phyloP scores from a whole-genome alignment of 2,113 vertebrate species.

The Ifrita kowaldi region DNA sequence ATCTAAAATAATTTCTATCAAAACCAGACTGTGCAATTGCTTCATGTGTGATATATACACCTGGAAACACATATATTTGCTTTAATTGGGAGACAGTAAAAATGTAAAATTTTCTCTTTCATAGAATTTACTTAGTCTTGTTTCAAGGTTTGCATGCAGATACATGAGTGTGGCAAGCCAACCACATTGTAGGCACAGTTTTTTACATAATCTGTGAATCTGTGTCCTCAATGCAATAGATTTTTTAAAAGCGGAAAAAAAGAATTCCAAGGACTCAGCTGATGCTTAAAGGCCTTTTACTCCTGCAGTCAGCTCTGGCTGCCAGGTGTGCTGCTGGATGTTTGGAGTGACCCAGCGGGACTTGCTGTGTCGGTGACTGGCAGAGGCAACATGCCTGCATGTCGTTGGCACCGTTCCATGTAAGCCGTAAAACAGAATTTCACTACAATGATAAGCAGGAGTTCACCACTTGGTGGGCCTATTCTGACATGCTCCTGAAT shows the following conservation, averaged over 20 bases:
- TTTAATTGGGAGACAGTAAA: not conserved
- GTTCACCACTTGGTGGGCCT: not conserved
- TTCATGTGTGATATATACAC: not conserved
- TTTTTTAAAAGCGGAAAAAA: not conserved
- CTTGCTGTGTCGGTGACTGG: not conserved
- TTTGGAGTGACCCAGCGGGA: not conserved
- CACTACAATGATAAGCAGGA: not conserved
- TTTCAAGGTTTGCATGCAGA: not conserved
- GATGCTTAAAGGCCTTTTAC: not conserved
- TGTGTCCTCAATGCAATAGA: slow-evolving; percentile 16
- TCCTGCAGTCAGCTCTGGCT: not conserved
- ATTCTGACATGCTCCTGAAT: not conserved
- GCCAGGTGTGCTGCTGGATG: not conserved
- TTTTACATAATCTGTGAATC: not conserved
- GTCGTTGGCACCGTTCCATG: not conserved
- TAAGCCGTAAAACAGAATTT: not conserved
- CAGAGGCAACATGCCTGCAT: not conserved
- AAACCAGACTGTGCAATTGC: not conserved
- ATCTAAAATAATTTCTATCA: not conserved
- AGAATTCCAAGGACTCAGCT: not conserved
- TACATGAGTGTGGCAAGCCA: not conserved
- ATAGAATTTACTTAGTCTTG: not conserved
- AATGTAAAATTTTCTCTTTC: not conserved
- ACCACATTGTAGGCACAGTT: not conserved
- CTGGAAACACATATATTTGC: not conserved